Evolutionary conservation across 2,113 vertebrate species (phyloP).

Genomic region (Cynocephalus volans): DNA sequence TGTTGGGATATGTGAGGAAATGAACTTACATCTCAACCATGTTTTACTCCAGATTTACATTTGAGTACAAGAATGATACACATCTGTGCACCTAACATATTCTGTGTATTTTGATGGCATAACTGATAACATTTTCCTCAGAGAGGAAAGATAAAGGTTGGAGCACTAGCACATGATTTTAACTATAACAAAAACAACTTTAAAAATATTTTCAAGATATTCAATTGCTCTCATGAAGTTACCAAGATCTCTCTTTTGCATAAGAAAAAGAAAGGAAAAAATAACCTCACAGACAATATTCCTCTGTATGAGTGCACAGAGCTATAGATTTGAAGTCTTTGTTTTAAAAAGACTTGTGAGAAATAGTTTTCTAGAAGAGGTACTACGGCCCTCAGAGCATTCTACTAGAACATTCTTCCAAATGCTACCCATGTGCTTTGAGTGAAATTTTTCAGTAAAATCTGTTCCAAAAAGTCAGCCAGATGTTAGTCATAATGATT

Average conservation of each 20-base stretch:
- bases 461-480: background rate
- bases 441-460: constrained; percentile 23
- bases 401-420: constrained; percentile 38
- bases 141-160: background rate
- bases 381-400: background rate
- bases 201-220: constrained; percentile 38
- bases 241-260: constrained; percentile 44
- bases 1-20: constrained; percentile 1
- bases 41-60: background rate
- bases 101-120: background rate
- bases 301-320: background rate
- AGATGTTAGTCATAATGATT: background rate
- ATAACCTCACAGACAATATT: background rate
- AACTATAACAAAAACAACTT: background rate
- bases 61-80: constrained; percentile 27
- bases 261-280: constrained; percentile 25
- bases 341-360: constrained; percentile 30
- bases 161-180: background rate
- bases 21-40: background rate
- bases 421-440: background rate
- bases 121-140: background rate
- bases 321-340: background rate
- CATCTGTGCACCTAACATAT: background rate
- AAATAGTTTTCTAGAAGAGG: constrained; percentile 26
- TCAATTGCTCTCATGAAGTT: constrained; percentile 39